Evolutionary conservation across 2,113 vertebrate genomes (phyloP).

Genomic region (Heterotilapia buettikoferi): DNA sequence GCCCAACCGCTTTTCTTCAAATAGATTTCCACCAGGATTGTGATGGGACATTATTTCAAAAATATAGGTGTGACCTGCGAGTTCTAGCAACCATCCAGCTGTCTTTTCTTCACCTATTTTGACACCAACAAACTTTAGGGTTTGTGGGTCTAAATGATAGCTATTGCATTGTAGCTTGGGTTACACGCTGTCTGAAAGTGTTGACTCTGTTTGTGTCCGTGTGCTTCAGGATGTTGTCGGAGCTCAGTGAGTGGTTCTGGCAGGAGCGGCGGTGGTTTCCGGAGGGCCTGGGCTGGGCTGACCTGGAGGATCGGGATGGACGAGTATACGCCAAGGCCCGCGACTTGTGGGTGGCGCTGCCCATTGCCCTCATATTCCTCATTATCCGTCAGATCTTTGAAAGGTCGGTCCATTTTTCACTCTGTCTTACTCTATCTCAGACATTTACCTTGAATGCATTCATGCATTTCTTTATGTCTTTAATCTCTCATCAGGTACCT

Average conservation of each 20-base stretch:
- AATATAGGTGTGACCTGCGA: neutral
- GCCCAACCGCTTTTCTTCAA: neutral
- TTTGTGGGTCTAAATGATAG: neutral
- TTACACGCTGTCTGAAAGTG: neutral
- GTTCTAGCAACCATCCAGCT: neutral
- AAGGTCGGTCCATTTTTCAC: slow-evolving; percentile 73
- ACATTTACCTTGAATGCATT: neutral
- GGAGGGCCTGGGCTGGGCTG: slow-evolving; percentile 86
- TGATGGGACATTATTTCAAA: neutral
- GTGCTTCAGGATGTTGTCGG: slow-evolving; percentile 81
- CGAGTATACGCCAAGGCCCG: slow-evolving; percentile 82
- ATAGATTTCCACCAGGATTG: neutral
- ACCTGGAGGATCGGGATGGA: slow-evolving; percentile 85
- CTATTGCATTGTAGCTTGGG: neutral
- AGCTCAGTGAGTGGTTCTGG: slow-evolving; percentile 87
- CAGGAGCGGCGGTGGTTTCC: slow-evolving; percentile 93
- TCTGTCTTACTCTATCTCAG: neutral
- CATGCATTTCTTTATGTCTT: neutral
- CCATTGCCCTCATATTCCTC: slow-evolving; percentile 85
- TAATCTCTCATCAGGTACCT: neutral
- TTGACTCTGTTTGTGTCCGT: neutral
- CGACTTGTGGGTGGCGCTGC: slow-evolving; percentile 84
- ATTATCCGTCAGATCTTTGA: slow-evolving; percentile 86
- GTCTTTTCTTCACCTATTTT: neutral
- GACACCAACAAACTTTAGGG: neutral